Evolutionary conservation across 2,113 vertebrate genomes (phyloP), one percentile per base, ranked within the genome.

Genomic region (Syrrhaptes paradoxus): DNA sequence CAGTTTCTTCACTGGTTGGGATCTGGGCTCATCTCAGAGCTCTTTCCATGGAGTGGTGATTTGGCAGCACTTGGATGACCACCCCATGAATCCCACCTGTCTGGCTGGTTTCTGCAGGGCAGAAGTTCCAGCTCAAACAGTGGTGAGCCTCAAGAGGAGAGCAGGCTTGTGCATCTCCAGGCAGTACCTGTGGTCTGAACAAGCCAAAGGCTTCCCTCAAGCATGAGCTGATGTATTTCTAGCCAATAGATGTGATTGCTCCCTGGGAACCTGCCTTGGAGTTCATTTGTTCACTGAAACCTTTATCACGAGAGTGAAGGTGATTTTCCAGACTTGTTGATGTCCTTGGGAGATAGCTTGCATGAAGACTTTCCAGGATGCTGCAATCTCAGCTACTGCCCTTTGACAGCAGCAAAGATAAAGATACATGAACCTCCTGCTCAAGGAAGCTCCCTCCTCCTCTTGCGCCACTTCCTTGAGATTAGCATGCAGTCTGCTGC

Each of bases 261-360:
- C 32, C 46, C 54, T 57, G 18, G 19, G 46, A 92, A 82, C 66
- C 41, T 79, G 57, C 66, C 62, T 58, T 65, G 34, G 41, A 76
- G 78, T 70, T 88, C 34, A 49, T 68, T 91, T 79, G 74, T 76
- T 94, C 77, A 57, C 54, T 32, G 75, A 80, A 85, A 72, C 86
- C 79, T 91, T 96, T 96, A 96, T 96, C 93, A 75, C 83, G 90
- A 96, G 92, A 96, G 95, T 96, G 96, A 96, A 96, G 76, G 90
- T 96, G 86, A 59, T 75, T 75, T 95, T 93, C 54, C 52, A 78
- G 79, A 43, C 73, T 75, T 51, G 6, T 63, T 58, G 19, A 76
- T 93, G 83, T 87, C 78, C 85, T 83, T 31, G 0, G n/a, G 41
- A 91, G 72, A 87, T 38, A 93, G 82, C 58, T 78, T 94, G 66